Evolutionary conservation across 2,888 invertebrate species (phyloP), one percentile per base, ranked within the genome.

Genomic region (Muschampia plurimacula): DNA sequence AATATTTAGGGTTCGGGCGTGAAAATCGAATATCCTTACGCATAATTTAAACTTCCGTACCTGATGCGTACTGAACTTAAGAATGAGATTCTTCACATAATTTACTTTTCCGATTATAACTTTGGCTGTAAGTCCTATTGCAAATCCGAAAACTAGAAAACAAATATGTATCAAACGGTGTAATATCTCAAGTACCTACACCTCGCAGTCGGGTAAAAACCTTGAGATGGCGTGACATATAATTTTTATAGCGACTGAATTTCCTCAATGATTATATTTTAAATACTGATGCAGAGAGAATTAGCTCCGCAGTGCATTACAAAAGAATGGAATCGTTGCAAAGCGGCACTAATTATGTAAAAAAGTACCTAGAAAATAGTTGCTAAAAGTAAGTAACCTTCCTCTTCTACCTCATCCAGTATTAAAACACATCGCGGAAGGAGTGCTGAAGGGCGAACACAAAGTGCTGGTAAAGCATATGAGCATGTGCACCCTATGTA

Each of bases 401-500:
- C 15, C 52, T 52, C 9, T 52, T 12, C 70, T 71, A 39, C 72
- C 41, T 72, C 69, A 67, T 67, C 62, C 67, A 72, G 72, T 72
- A 72, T 72, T 66, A 72, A 72, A 67, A 67, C 65, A 71, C 62
- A 67, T 67, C 39, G 12, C n/a, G 67, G 52, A 67, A 44, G 60
- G 67, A 72, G 71, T 60, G 46, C 66, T 67, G 67, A 63, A 67
- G 62, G 72, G 72, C 55, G 62, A 71, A 60, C 71, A 72, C 72
- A 72, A 72, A 72, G 72, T 72, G 62, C 60, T 62, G 49, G 71
- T 62, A 7, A 49, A 72, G 66, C 71, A 72, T 66, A 66, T 62
- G 62, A 72, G 62, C 62, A 55, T 62, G 55, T 72, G 67, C 55
- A 44, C 67, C 55, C 67, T 67, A 72, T 67, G 62, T 67, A 52